Percentiles rank a stretch among this genome's conserved stretches.
phyloP scores from a whole-genome alignment of 2,888 invertebrate species.

The Philhelius pedissequus region DNA sequence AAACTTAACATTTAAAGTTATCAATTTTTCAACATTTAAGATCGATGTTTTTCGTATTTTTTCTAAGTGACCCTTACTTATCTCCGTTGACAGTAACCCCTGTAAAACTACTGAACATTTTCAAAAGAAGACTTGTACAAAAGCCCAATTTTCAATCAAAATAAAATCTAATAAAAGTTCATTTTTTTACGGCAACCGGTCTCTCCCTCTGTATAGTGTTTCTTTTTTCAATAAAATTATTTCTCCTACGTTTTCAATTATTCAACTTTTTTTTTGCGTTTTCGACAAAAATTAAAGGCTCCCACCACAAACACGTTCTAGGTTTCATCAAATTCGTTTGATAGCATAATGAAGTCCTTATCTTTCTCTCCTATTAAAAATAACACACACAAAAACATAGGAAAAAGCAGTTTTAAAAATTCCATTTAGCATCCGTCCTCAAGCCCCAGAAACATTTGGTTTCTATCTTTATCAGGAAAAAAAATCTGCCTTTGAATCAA shows the following conservation, averaged over 20 bases:
- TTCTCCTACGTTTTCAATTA: not conserved
- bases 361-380: not conserved
- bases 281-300: not conserved
- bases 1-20: too few species aligned
- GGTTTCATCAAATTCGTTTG: not conserved
- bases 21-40: too few species aligned
- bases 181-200: too few species aligned
- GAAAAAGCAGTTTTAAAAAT: constrained; percentile 3
- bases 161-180: too few species aligned
- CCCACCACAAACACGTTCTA: not conserved
- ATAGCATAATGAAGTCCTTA: constrained; percentile 7
- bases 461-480: constrained; percentile 34
- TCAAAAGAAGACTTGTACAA: too few species aligned
- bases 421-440: constrained; percentile 1
- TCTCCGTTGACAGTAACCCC: too few species aligned
- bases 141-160: too few species aligned
- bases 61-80: too few species aligned
- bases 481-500: constrained; percentile 40
- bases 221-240: too few species aligned
- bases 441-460: constrained; percentile 18
- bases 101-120: too few species aligned
- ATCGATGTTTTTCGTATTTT: too few species aligned
- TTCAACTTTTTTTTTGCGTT: not conserved
- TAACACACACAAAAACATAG: not conserved
- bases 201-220: too few species aligned